Base-by-base conservation (phyloP, 2,797 vertebrate species). In the Picus viridis region DNA sequence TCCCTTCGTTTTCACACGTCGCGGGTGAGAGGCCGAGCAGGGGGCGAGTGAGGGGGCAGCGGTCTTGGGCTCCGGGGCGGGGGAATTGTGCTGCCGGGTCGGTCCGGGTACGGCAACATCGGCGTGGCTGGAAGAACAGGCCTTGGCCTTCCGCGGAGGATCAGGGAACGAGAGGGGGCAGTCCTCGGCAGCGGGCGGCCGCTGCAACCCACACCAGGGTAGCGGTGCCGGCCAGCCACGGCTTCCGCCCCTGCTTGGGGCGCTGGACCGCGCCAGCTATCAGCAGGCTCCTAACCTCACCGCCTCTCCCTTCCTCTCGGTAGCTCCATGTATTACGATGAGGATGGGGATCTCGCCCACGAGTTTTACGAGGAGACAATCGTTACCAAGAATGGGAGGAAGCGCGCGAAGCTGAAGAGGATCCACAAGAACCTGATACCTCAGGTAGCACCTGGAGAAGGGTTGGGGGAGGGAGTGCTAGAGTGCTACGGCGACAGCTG, bases 291-390 rank as follows among this genome's bases (percentile, higher is more conserved):
- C 81, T 12, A 41, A 41, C 34, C 24, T 14, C 7, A 47, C 41
- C 12, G 4, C 68, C n/a, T 59, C 63, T 39, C 43, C 39, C 80
- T 56, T 45, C 82, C 30, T 89, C 43, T 16, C 84, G 30, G n/a
- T 97, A 99, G 99, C 88, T 99, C 99, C 87, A 98, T 99, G 98
- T 99, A 98, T 96, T 99, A 98, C 23, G 99, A 99, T 29, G 99
- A 99, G 95, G 99, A 99, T 10, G 99, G 99, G 8, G 99, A 99
- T 90, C 98, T 99, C n/a, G 99, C 99, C 63, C 99, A 99, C 45
- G 99, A 99, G 87, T 99, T 99, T 97, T 99, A 99, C 5, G 99
- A 99, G 95, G 99, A 99, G 97, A 99, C 98, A 17, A 98, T 99
- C 96, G 98, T 99, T 96, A 99, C 99, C 71, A 99, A 99, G 98